Percentiles rank a stretch among this genome's conserved stretches.
phyloP scores from a whole-genome alignment of 1,140 invertebrate species.

The Ylistrum balloti region DNA sequence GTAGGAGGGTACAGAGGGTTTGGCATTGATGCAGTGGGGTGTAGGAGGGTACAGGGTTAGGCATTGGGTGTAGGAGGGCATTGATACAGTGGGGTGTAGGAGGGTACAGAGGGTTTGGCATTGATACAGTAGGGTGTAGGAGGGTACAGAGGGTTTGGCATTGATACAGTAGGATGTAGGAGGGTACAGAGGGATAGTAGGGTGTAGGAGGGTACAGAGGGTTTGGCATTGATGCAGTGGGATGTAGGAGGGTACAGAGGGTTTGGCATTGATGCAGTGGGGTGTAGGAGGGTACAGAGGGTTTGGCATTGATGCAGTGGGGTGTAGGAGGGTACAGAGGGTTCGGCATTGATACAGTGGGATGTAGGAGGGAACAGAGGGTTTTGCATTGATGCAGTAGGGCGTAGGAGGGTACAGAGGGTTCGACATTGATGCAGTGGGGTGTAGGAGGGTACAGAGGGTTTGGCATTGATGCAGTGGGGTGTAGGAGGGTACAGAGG shows the following conservation, averaged over 20 bases:
- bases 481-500: neutral
- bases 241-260: neutral
- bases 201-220: neutral
- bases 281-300: no score
- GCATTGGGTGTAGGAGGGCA: no score
- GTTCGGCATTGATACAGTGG: neutral
- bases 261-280: neutral
- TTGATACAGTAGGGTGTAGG: neutral
- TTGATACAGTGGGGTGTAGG: neutral
- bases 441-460: no score
- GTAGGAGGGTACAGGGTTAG: neutral
- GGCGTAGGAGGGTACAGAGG: no score
- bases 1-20: neutral
- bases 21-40: neutral
- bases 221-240: neutral
- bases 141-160: no score
- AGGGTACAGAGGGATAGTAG: no score
- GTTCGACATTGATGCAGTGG: no score
- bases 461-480: no score
- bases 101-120: neutral
- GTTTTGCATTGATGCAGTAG: neutral
- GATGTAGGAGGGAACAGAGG: neutral
- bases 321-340: no score
- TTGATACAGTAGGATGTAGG: no score
- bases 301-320: no score